Base-by-base conservation (phyloP, 2,888 invertebrate genomes). In the Autographa gamma region DNA sequence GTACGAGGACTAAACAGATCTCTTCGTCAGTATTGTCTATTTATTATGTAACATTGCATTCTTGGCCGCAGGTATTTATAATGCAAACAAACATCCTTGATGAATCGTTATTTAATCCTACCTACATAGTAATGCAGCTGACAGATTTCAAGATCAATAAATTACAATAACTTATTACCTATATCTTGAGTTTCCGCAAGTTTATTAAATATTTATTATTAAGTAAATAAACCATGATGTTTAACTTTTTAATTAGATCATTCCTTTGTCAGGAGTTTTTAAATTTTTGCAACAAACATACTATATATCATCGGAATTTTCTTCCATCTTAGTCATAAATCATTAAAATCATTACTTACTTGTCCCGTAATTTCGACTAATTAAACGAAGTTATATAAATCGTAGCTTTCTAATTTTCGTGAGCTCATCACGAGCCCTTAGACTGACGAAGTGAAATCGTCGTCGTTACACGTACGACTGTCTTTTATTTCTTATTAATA, bases 371-470 rank as follows among this genome's bases (percentile, higher is more conserved):
- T 25, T 56, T 25, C 25, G 13, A 68, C 58, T 76, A 77, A 77
- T 77, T 77, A 77, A 61, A 60, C 59, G 13, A 11, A n/a, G 68
- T 77, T 76, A 79, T 32, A 76, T 71, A 68, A 76, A 69, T 16
- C 60, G 52, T 63, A 65, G 82, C 89, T 89, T 89, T 89, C 89
- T 86, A 87, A 79, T 83, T 86, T 85, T 88, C 81, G 79, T 84
- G 84, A 85, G 76, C 66, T 79, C 74, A 76, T 68, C 67, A 64
- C 62, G 64, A 78, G 80, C 84, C 88, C 86, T 87, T 85, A 82
- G 74, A 75, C 64, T 34, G 72, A 74, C 64, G 71, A 79, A 84
- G 86, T 86, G 88, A 89, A 89, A 88, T 82, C 85, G 67, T 63
- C 70, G 48, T 48, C 78, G 67, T 66, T 52, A 52, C 58, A 65